Evolutionary conservation across 1,140 invertebrate genomes (phyloP).

Genomic region (Adelges cooleyi): DNA sequence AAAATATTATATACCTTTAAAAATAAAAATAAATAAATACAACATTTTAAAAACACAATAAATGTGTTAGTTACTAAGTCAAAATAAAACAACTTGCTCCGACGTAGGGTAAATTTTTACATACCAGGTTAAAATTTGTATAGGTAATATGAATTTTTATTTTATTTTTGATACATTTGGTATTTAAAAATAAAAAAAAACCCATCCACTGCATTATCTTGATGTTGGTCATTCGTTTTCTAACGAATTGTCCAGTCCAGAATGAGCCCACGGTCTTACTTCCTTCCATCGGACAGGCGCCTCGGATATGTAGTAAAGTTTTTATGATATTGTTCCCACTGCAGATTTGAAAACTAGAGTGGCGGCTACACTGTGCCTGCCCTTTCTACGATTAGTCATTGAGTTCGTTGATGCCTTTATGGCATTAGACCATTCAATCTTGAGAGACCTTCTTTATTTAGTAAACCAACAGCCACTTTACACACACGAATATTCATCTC

Average conservation of each 20-base stretch:
- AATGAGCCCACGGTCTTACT: not conserved
- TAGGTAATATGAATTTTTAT: too few species aligned
- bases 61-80: too few species aligned
- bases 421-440: not conserved
- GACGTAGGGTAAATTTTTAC: too few species aligned
- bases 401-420: not conserved
- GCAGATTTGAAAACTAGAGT: not conserved
- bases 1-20: too few species aligned
- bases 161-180: too few species aligned
- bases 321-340: constrained; percentile 1
- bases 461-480: not conserved
- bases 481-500: too few species aligned
- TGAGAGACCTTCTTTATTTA: not conserved
- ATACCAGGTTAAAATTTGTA: too few species aligned
- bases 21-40: too few species aligned
- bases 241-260: not conserved
- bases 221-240: not conserved
- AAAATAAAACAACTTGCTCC: too few species aligned
- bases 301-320: not conserved
- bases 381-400: not conserved
- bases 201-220: too few species aligned
- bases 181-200: too few species aligned
- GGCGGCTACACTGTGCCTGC: not conserved
- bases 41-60: too few species aligned
- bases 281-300: not conserved